phyloP scores from a whole-genome alignment of 2,797 vertebrate genomes.

The Scolopax bukidnonensis region DNA sequence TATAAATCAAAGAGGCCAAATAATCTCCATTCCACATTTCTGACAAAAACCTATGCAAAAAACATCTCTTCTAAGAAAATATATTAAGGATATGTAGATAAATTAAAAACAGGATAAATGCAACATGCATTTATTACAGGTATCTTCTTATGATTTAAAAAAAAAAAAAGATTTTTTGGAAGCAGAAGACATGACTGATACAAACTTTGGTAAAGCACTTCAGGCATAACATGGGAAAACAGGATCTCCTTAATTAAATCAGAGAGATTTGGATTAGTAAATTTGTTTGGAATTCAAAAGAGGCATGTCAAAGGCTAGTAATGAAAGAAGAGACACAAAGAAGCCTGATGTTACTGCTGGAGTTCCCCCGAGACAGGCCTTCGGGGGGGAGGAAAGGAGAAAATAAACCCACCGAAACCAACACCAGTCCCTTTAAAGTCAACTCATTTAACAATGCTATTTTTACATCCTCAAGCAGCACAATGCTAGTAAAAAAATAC shows the following conservation, averaged over 20 bases:
- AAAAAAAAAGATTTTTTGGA: not conserved
- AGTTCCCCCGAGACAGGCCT: not conserved
- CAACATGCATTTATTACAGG: not conserved
- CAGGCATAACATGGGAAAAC: not conserved
- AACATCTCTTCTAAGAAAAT: not conserved
- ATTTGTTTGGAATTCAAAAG: slow-evolving; percentile 4
- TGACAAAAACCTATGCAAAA: not conserved
- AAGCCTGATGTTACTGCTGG: not conserved
- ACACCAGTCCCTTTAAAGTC: not conserved
- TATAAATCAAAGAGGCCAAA: not conserved
- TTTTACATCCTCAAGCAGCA: not conserved
- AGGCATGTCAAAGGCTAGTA: not conserved
- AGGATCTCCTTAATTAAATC: not conserved
- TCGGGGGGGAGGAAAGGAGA: accelerated
- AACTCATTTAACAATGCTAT: not conserved
- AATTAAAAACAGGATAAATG: not conserved
- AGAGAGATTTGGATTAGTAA: not conserved
- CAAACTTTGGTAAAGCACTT: not conserved
- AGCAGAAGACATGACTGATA: not conserved
- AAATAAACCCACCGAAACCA: accelerated
- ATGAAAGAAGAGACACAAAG: not conserved
- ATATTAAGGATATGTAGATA: not conserved
- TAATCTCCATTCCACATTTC: not conserved
- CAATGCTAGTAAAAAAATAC: not conserved
- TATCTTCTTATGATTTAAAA: not conserved